Conservation (phyloP, 2,888 invertebrate genomes). For the Griposia aprilina region DNA sequence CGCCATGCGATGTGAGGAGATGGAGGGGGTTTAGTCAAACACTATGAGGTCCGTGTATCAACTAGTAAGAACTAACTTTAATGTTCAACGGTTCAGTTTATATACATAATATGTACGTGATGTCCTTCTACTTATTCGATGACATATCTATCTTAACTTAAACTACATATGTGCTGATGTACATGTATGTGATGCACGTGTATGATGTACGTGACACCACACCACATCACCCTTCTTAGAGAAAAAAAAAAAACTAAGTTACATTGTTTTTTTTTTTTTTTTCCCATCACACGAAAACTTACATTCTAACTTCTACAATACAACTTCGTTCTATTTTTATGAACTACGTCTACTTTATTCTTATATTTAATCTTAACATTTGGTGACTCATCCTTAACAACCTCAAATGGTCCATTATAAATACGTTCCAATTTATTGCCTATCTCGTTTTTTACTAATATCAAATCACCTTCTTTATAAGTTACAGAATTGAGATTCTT, state of each 20-base stretch:
- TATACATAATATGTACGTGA: no score
- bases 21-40: no score
- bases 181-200: no score
- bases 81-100: no score
- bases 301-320: neutral
- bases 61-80: no score
- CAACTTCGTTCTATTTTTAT: constrained; percentile 1
- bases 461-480: constrained; percentile 2
- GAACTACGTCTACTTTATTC: neutral
- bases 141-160: no score
- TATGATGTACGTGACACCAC: neutral
- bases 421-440: neutral
- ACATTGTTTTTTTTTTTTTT: neutral
- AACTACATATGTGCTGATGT: no score
- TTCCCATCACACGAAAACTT: neutral
- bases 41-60: no score
- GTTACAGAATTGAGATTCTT: neutral
- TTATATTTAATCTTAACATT: neutral
- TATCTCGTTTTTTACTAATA: neutral
- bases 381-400: neutral
- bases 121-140: no score
- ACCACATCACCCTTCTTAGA: neutral
- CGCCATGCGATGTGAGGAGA: no score
- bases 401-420: neutral
- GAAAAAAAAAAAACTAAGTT: neutral